A percentile compares a stretch with the other conserved stretches of the same genome.
Evolutionary conservation across 1,140 invertebrate genomes (phyloP).

Genomic region (Drosophila hydei): DNA sequence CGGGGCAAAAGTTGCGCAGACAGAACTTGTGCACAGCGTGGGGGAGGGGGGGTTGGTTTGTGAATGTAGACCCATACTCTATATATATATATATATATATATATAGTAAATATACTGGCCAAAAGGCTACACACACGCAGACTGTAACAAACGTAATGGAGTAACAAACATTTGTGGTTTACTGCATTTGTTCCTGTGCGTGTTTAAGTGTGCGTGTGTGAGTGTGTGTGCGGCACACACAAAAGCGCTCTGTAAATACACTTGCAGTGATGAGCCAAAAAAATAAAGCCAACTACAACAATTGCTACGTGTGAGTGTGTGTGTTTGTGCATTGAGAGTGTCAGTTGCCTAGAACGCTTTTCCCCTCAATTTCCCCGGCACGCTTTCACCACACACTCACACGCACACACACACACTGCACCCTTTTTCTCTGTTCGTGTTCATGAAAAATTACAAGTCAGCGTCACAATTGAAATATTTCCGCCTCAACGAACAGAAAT

Average conservation of each 20-base stretch:
- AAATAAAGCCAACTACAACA: conserved; percentile 36
- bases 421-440: conserved; percentile 38
- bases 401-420: not conserved
- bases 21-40: conserved; percentile 31
- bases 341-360: conserved; percentile 32
- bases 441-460: conserved; percentile 82
- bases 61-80: too few species aligned
- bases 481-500: conserved; percentile 79
- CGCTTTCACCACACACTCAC: not conserved
- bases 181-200: conserved; percentile 47
- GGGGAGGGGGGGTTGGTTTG: too few species aligned
- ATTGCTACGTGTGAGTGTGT: conserved; percentile 10
- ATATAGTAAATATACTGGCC: conserved; percentile 1
- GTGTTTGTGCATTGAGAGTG: conserved; percentile 33
- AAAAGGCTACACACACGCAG: not conserved
- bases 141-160: conserved; percentile 63
- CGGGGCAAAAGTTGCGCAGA: conserved; percentile 21
- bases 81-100: too few species aligned
- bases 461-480: conserved; percentile 82
- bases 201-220: conserved; percentile 2
- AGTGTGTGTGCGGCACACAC: conserved; percentile 12
- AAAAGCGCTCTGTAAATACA: conserved; percentile 39
- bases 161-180: conserved; percentile 80
- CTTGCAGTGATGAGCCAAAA: conserved; percentile 49
- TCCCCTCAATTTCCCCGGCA: not conserved